These are phyloP conservation scores for Furnarius figulus DNA, from an alignment of 2,113 vertebrate genomes.

Conservation along the genomic window DNA sequence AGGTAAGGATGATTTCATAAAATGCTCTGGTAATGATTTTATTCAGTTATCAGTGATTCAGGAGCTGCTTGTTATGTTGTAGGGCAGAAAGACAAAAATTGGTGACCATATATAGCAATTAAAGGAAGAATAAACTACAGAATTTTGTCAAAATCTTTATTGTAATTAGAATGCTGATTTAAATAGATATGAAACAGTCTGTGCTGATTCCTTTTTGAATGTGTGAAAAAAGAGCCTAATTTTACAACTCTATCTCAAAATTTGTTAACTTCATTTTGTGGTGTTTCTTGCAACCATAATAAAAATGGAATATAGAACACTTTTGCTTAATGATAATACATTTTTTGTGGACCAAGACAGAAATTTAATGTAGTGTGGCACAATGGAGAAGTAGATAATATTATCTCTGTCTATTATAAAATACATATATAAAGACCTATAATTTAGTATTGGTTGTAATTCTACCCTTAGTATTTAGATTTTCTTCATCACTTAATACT, in stretches of 20 bases:
- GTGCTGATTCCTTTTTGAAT: background rate
- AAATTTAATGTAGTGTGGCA: background rate
- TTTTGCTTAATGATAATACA: background rate
- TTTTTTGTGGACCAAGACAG: background rate
- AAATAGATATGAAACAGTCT: background rate
- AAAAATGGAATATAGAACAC: background rate
- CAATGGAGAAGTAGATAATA: background rate
- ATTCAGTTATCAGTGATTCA: background rate
- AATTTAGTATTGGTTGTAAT: background rate
- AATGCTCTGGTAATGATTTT: background rate
- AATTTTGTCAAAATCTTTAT: background rate
- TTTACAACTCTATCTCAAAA: background rate
- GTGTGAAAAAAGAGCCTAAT: background rate
- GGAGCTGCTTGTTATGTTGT: background rate
- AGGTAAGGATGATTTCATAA: background rate
- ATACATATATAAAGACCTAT: background rate
- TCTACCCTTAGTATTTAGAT: too few species aligned
- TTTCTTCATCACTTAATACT: background rate
- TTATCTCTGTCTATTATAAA: background rate
- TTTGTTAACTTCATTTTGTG: background rate
- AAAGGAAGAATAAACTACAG: background rate
- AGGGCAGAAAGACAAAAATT: background rate
- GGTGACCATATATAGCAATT: rapidly evolving
- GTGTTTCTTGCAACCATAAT: background rate
- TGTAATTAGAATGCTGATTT: background rate